A percentile compares a stretch with the other conserved stretches of the same genome.
Evolutionary conservation across 1,140 invertebrate genomes (phyloP).

Genomic region (Drosophila lacteicornis): DNA sequence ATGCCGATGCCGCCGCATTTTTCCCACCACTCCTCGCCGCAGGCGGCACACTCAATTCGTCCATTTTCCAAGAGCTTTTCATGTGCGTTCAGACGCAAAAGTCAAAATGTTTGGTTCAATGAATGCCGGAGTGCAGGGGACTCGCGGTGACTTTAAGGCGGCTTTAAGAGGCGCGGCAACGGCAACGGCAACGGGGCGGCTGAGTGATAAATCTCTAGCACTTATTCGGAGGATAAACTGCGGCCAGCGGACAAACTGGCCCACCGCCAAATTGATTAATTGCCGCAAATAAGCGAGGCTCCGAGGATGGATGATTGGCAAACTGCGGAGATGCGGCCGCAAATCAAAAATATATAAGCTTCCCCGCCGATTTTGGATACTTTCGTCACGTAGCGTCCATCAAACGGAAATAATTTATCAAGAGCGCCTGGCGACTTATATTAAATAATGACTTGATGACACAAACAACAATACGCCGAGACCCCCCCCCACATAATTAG

Average conservation of each 20-base stretch:
- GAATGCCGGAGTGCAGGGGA: constrained; percentile 55
- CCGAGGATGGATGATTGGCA: constrained; percentile 27
- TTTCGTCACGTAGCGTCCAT: constrained; percentile 74
- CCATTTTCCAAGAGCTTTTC: constrained; percentile 64
- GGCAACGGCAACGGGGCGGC: constrained; percentile 9
- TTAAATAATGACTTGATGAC: constrained; percentile 78
- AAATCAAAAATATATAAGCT: constrained; percentile 60
- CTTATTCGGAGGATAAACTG: constrained; percentile 67
- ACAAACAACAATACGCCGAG: constrained; percentile 39
- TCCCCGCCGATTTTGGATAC: constrained; percentile 44
- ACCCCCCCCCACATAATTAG: constrained; percentile 55
- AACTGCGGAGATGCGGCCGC: constrained; percentile 42
- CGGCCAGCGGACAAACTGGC: constrained; percentile 13
- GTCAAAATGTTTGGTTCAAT: constrained; percentile 78
- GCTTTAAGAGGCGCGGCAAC: constrained; percentile 24
- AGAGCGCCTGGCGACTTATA: constrained; percentile 50
- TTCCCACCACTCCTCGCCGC: constrained; percentile 6
- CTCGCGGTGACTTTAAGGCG: constrained; percentile 45
- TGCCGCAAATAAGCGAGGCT: constrained; percentile 74
- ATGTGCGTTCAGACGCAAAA: constrained; percentile 75
- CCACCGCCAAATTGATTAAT: constrained; percentile 74
- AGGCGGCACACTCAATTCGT: constrained; percentile 30
- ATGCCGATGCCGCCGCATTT: constrained; percentile 7
- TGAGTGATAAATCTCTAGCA: constrained; percentile 80
- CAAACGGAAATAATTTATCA: constrained; percentile 82